phyloP scores from a whole-genome alignment of 37 sponge, comb jelly and placozoan genomes.

The Aplysina aerophoba region DNA sequence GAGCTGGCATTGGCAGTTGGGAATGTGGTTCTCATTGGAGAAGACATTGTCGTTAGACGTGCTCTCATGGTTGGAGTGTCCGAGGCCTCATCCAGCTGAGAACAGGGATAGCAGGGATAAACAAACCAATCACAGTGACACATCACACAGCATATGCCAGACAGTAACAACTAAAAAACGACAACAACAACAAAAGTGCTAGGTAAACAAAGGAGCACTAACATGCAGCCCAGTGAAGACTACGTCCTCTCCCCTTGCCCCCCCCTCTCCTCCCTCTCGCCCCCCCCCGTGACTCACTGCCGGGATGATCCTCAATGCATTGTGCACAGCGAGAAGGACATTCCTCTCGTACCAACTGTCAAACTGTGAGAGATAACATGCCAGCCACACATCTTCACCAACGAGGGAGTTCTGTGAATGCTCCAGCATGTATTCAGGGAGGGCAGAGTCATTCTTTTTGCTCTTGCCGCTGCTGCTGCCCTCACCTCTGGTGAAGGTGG shows the following conservation, averaged over 20 bases:
- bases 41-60: too few species aligned
- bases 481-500: slow-evolving; percentile 31
- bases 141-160: too few species aligned
- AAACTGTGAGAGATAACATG: slow-evolving; percentile 72
- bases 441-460: neutral
- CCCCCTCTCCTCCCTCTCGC: neutral
- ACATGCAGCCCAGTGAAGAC: too few species aligned
- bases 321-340: slow-evolving; percentile 77
- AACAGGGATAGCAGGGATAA: too few species aligned
- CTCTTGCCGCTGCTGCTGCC: neutral
- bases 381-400: slow-evolving; percentile 77
- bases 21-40: neutral
- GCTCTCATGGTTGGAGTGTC: too few species aligned
- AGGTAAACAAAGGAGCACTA: too few species aligned
- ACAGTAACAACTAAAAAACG: too few species aligned
- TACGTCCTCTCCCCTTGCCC: too few species aligned
- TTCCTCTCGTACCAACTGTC: slow-evolving; percentile 96
- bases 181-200: too few species aligned
- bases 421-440: slow-evolving; percentile 1
- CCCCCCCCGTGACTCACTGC: slow-evolving; percentile 49
- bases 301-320: slow-evolving; percentile 64
- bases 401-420: slow-evolving; percentile 44
- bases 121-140: too few species aligned
- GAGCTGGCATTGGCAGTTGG: neutral
- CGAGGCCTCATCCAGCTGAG: too few species aligned